These are phyloP conservation scores for Gallinago stenura DNA, from an alignment of 2,797 vertebrate species.

Conservation along the genomic window DNA sequence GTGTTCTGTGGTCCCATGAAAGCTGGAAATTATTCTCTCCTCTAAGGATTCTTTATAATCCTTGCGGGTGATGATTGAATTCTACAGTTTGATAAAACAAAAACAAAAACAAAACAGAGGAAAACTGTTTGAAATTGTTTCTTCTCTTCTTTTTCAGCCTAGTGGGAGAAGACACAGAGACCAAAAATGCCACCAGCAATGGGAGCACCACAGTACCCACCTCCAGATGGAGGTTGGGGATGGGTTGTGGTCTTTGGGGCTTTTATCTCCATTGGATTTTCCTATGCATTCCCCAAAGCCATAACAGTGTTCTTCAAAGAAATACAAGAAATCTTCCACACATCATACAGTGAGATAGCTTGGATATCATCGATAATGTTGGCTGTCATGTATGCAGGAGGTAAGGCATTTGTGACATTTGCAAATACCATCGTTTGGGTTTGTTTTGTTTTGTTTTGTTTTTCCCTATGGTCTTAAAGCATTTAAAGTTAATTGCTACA, in stretches of 20 bases:
- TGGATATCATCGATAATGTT: conserved; percentile 99
- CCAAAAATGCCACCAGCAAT: conserved; percentile 84
- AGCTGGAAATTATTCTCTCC: background rate
- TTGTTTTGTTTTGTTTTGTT: background rate
- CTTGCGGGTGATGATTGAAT: background rate
- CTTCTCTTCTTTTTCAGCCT: conserved; percentile 60
- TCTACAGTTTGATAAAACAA: background rate
- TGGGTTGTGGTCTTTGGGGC: conserved; percentile 91
- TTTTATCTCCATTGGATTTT: conserved; percentile 98
- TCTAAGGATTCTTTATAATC: background rate
- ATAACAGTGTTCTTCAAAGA: conserved; percentile 98
- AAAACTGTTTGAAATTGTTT: background rate
- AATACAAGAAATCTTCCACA: conserved; percentile 91
- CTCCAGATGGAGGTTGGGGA: conserved; percentile 97
- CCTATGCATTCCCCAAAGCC: conserved; percentile 96
- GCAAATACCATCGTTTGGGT: background rate
- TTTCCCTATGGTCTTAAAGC: background rate
- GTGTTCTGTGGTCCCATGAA: background rate
- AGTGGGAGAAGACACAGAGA: conserved; percentile 44
- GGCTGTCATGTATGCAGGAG: conserved; percentile 97
- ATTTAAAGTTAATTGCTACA: background rate
- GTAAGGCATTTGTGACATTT: conserved; percentile 77
- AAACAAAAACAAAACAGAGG: background rate
- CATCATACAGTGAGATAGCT: conserved; percentile 92
- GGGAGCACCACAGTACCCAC: conserved; percentile 66